These are phyloP conservation scores for Cephus pulcher DNA, from an alignment of 2,888 invertebrate genomes.

Conservation along the genomic window DNA sequence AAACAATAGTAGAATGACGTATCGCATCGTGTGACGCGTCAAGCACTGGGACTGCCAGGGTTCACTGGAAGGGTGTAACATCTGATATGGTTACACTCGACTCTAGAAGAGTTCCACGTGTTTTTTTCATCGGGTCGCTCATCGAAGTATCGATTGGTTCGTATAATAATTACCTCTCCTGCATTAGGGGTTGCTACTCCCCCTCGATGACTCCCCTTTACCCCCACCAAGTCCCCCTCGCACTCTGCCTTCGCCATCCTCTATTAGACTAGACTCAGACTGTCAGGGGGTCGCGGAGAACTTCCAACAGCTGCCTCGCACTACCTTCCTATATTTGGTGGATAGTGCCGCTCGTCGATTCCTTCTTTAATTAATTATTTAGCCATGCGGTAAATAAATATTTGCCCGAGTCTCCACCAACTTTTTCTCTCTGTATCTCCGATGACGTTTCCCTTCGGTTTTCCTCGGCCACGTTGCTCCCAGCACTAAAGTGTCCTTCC, in stretches of 20 bases:
- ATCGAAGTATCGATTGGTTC: constrained; percentile 63
- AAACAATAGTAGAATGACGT: neutral
- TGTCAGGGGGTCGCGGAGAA: neutral
- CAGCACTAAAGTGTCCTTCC: neutral
- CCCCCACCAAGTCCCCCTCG: constrained; percentile 26
- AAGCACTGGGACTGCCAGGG: neutral
- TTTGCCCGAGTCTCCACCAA: constrained; percentile 19
- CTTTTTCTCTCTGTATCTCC: neutral
- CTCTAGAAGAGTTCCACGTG: constrained; percentile 10
- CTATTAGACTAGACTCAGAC: constrained; percentile 25
- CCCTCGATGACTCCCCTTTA: neutral
- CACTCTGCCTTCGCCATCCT: constrained; percentile 20
- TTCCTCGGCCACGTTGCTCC: neutral
- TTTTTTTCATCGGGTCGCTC: constrained; percentile 47
- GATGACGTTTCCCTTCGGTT: neutral
- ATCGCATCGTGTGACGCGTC: neutral
- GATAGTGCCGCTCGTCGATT: constrained; percentile 33
- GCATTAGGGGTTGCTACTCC: constrained; percentile 57
- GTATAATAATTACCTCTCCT: constrained; percentile 63
- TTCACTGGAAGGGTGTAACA: neutral
- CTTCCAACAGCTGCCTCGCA: constrained; percentile 43
- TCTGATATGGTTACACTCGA: constrained; percentile 1
- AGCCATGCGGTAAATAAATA: constrained; percentile 44
- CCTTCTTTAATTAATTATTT: constrained; percentile 51
- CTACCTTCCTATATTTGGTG: constrained; percentile 41